Evolutionary conservation across 1,140 invertebrate species (phyloP).

Genomic region (Lucilia sericata): DNA sequence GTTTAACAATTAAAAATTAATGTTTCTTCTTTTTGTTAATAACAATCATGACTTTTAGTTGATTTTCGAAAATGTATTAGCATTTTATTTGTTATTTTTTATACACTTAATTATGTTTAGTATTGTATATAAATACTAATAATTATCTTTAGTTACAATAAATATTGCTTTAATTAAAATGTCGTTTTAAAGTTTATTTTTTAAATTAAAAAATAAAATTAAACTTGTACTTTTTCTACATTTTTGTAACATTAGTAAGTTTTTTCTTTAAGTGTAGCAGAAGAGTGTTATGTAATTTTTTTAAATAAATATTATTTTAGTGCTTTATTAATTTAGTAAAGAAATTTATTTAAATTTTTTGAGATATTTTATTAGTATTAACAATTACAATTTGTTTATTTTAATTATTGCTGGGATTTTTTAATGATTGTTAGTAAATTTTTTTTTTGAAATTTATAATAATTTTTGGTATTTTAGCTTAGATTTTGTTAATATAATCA

Average conservation of each 20-base stretch:
- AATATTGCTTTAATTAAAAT: constrained; percentile 11
- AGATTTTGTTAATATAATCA: no score
- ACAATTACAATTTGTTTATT: background rate
- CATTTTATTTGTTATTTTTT: background rate
- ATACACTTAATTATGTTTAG: background rate
- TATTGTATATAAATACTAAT: constrained; percentile 8
- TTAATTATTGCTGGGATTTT: background rate
- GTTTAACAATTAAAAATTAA: background rate
- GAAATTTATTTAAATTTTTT: background rate
- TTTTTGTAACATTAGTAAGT: background rate
- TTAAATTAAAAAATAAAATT: background rate
- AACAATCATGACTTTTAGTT: background rate
- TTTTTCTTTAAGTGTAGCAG: background rate
- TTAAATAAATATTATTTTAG: no score
- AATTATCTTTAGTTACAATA: constrained; percentile 27
- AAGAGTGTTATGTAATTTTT: no score
- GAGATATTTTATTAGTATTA: background rate
- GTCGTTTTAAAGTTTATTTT: background rate
- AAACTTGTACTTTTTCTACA: background rate
- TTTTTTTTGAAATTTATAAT: no score
- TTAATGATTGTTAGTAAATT: no score
- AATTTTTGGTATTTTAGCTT: no score
- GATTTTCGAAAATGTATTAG: background rate
- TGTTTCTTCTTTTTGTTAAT: background rate
- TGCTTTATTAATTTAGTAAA: background rate